These are phyloP conservation scores for Dicranocentrus wangi DNA, from an alignment of 2,888 invertebrate species.

Conservation along the genomic window DNA sequence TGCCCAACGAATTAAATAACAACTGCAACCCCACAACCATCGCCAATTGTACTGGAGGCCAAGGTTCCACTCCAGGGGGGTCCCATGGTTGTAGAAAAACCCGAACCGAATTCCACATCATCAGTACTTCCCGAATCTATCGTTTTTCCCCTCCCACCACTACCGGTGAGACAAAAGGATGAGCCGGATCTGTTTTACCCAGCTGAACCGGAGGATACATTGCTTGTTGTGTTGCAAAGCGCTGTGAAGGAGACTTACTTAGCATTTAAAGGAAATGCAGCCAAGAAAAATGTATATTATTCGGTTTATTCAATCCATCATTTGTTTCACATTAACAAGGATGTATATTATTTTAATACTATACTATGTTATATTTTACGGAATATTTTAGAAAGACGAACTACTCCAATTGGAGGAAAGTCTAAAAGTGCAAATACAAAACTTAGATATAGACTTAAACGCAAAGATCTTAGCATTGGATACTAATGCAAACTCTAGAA, in stretches of 20 bases:
- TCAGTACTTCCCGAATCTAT: too few relatives aligned
- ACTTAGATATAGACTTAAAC: constrained; percentile 65
- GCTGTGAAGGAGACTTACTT: constrained; percentile 59
- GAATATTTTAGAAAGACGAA: constrained; percentile 58
- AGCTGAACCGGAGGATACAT: constrained; percentile 36
- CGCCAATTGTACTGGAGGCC: constrained; percentile 28
- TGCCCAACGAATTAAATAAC: background rate
- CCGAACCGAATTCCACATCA: too few relatives aligned
- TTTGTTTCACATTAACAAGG: background rate
- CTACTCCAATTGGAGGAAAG: constrained; percentile 53
- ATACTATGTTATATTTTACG: background rate
- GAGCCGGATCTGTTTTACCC: constrained; percentile 29
- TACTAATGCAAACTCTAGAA: constrained; percentile 54
- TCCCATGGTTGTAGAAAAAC: background rate
- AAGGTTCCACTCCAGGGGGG: background rate
- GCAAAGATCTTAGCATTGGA: constrained; percentile 63
- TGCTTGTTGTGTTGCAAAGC: constrained; percentile 54
- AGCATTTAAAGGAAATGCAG: constrained; percentile 47
- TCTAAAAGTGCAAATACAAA: constrained; percentile 53
- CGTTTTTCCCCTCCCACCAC: background rate
- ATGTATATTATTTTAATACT: background rate
- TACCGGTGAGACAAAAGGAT: constrained; percentile 50
- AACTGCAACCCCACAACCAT: background rate
- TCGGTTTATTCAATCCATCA: too few relatives aligned
- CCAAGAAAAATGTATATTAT: constrained; percentile 39